These are phyloP conservation scores for Tympanuchus pallidicinctus DNA, from an alignment of 2,113 vertebrate genomes.

Conservation along the genomic window DNA sequence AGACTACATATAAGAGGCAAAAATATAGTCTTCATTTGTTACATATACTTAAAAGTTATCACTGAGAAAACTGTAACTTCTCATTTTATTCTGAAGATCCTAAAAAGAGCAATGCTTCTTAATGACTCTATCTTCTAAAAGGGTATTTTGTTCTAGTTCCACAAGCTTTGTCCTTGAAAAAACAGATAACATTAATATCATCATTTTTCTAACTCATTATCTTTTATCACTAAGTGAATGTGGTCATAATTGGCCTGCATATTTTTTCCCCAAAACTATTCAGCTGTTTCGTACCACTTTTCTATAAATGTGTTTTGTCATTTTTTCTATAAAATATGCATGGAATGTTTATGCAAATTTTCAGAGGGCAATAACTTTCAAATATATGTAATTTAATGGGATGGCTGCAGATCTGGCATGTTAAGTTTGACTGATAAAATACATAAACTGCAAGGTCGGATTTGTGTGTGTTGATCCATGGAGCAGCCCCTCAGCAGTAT, in stretches of 20 bases:
- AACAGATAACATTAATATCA: not conserved
- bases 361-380: not conserved
- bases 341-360: not conserved
- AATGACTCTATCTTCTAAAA: not conserved
- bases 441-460: not conserved
- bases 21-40: not conserved
- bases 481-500: fast-evolving
- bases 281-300: not conserved
- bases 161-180: not conserved
- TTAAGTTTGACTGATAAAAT: not conserved
- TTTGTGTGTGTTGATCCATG: not conserved
- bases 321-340: not conserved
- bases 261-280: not conserved
- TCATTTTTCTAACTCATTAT: not conserved
- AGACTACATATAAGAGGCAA: not conserved
- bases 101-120: not conserved
- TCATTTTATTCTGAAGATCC: not conserved
- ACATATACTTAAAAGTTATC: not conserved
- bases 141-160: not conserved
- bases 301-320: not conserved
- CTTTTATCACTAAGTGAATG: not conserved
- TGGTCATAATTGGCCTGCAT: not conserved
- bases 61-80: not conserved
- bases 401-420: not conserved
- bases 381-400: not conserved